Conservation (phyloP, 1,140 invertebrate species). For the Ostrea edulis region DNA sequence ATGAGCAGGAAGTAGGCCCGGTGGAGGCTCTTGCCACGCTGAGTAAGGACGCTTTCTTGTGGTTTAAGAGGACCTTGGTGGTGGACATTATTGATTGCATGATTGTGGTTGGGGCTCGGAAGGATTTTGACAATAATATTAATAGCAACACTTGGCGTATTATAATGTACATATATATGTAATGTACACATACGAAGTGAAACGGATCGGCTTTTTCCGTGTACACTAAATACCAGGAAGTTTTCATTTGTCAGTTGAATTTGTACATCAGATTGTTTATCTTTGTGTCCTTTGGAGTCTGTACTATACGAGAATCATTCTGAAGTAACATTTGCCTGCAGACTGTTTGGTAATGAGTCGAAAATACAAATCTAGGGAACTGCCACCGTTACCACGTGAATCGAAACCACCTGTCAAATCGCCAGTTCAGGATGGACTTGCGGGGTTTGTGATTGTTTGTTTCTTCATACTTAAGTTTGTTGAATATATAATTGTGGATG, state of each 20-base stretch:
- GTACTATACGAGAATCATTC: background rate
- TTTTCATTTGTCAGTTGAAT: background rate
- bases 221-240: slow-evolving; percentile 24
- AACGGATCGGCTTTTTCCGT: background rate
- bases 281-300: background rate
- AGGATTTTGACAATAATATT: slow-evolving; percentile 24
- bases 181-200: background rate
- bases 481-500: background rate
- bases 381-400: background rate
- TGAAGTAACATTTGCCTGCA: background rate
- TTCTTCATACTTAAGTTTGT: background rate
- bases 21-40: background rate
- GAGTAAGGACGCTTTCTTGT: slow-evolving; percentile 2
- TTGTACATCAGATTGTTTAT: background rate
- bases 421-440: background rate
- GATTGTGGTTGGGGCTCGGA: background rate
- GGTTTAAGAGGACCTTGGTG: background rate
- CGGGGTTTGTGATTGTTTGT: slow-evolving; percentile 1
- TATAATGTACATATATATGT: background rate
- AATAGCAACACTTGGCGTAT: background rate
- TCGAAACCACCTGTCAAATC: background rate
- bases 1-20: background rate
- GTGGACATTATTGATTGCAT: slow-evolving; percentile 3
- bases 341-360: background rate
- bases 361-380: slow-evolving; percentile 3